Percentiles rank a stretch among this genome's conserved stretches.
Evolutionary conservation across 1,140 invertebrate species (phyloP).

Genomic region (Ephestia elutella): DNA sequence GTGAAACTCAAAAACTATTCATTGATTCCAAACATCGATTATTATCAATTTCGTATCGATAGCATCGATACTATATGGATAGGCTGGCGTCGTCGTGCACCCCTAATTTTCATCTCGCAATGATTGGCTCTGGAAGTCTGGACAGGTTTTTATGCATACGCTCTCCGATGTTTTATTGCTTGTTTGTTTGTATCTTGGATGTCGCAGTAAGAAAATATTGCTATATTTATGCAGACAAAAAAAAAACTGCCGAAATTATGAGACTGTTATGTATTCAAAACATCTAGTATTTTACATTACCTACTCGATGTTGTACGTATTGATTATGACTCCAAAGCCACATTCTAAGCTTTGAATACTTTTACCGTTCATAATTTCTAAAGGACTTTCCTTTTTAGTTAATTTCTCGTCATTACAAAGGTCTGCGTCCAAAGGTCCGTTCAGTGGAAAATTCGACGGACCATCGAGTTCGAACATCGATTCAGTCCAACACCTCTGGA

Average conservation of each 20-base stretch:
- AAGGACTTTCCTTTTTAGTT: slow-evolving; percentile 49
- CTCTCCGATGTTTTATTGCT: neutral
- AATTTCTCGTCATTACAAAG: slow-evolving; percentile 62
- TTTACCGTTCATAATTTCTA: slow-evolving; percentile 36
- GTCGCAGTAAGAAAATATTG: neutral
- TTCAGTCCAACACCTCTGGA: slow-evolving; percentile 70
- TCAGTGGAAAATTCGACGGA: slow-evolving; percentile 68
- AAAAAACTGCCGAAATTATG: neutral
- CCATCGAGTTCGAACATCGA: slow-evolving; percentile 61
- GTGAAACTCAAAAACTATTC: no score
- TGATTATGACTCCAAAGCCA: no score
- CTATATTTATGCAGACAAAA: neutral
- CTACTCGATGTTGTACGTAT: no score
- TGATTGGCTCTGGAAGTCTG: neutral
- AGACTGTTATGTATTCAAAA: no score
- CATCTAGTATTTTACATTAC: no score
- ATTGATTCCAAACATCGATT: no score
- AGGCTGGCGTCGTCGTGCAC: neutral
- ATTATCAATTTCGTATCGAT: neutral
- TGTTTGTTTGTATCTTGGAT: neutral
- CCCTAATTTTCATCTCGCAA: neutral
- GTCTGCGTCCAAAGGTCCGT: slow-evolving; percentile 55
- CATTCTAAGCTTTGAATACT: neutral
- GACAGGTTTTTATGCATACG: neutral
- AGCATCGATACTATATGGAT: neutral